Evolutionary conservation across 2,888 invertebrate species (phyloP), one percentile per base, ranked within the genome.

Genomic region (Homarus gammarus): DNA sequence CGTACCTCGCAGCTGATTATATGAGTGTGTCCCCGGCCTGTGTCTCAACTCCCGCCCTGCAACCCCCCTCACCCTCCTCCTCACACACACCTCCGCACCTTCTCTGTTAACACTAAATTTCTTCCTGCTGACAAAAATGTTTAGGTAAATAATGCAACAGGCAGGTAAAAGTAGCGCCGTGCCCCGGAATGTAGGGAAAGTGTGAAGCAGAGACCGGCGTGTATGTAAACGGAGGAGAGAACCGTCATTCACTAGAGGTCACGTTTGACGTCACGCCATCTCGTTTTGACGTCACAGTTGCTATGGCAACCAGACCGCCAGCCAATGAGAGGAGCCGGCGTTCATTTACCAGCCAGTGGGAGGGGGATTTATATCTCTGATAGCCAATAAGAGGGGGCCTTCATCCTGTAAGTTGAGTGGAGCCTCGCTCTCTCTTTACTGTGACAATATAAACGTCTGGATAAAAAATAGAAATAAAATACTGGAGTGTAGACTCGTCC

Each of bases 161-260:
- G n/a, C n/a, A n/a, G n/a, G n/a, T n/a, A n/a, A n/a, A n/a, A n/a
- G n/a, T n/a, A n/a, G n/a, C n/a, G n/a, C n/a, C n/a, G n/a, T n/a
- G n/a, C n/a, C n/a, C n/a, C n/a, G n/a, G n/a, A n/a, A n/a, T n/a
- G n/a, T n/a, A 40, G 27, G 22, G 27, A 78, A 51, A 49, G 18
- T 5, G 22, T 10, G 68, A 44, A 78, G 51, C 44, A 18, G 44
- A 78, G 51, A 44, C 49, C 86, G 78, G 51, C 44, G 51, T 10
- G 38, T n/a, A 44, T 49, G 77, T 33, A 70, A 31, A 33, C 86
- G 86, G 78, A 86, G 40, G n/a, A 31, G 56, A 38, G 18, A 56
- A 22, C 70, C 44, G 86, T 86, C 86, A 86, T 78, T 78, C 86
- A 75, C 73, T 78, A 78, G 86, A 86, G 86, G 86, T 86, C 86